A percentile compares a stretch with the other conserved stretches of the same genome.
These are phyloP conservation scores for silkworm (Bombyx mori) DNA, from an alignment of 1,140 invertebrate genomes.

Conservation along the genomic window DNA sequence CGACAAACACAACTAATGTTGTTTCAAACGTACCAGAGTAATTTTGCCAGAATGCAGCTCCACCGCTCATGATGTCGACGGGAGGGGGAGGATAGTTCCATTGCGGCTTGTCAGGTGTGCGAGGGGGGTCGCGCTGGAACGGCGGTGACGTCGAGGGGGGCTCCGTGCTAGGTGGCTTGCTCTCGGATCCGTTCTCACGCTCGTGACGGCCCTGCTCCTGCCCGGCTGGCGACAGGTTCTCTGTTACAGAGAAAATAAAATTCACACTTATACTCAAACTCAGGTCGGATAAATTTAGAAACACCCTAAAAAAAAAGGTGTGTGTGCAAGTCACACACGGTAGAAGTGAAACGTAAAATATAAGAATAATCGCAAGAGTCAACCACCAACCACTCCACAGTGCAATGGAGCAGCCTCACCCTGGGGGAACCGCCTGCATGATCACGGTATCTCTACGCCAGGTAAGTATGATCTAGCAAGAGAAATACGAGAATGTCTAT, in stretches of 20 bases:
- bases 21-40: slow-evolving; percentile 81
- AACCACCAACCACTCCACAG: too few relatives aligned
- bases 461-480: too few relatives aligned
- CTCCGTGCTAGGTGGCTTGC: slow-evolving; percentile 62
- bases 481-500: too few relatives aligned
- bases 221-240: slow-evolving; percentile 41
- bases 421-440: too few relatives aligned
- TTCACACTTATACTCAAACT: neutral
- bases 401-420: too few relatives aligned
- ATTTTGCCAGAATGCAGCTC: slow-evolving; percentile 89
- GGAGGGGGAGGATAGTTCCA: slow-evolving; percentile 83
- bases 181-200: slow-evolving; percentile 58
- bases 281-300: too few relatives aligned
- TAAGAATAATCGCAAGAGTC: too few relatives aligned
- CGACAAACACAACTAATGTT: neutral
- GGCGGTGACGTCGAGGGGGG: slow-evolving; percentile 58
- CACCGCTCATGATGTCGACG: slow-evolving; percentile 81
- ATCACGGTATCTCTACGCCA: too few relatives aligned
- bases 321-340: too few relatives aligned
- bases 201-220: slow-evolving; percentile 45
- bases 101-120: slow-evolving; percentile 72
- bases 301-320: too few relatives aligned
- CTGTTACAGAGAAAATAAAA: slow-evolving; percentile 22
- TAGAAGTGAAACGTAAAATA: too few relatives aligned
- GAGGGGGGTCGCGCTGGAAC: slow-evolving; percentile 60